These are phyloP conservation scores for Apis laboriosa DNA, from an alignment of 1,140 invertebrate species.

Conservation along the genomic window DNA sequence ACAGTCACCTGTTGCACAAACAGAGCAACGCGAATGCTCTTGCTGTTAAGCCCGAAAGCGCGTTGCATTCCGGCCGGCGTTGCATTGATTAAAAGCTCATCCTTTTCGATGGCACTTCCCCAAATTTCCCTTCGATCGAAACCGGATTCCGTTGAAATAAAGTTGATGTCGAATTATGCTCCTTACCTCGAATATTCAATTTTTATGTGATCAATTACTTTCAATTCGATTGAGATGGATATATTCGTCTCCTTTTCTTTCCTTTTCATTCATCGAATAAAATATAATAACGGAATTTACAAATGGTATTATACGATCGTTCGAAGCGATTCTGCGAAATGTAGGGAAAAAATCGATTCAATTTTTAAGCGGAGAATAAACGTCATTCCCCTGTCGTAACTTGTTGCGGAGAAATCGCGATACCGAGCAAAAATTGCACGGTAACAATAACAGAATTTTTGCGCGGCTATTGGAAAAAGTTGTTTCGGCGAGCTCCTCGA, in stretches of 20 bases:
- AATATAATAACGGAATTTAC: neutral
- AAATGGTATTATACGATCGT: neutral
- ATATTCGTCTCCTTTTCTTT: neutral
- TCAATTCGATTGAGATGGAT: too few species aligned
- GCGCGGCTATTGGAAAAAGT: neutral
- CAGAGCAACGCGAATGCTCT: constrained; percentile 50
- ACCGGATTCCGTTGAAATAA: neutral
- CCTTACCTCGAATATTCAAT: too few species aligned
- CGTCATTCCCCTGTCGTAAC: neutral
- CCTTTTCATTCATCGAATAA: neutral
- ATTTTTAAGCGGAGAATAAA: neutral
- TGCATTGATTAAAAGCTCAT: constrained; percentile 29
- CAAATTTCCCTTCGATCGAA: neutral
- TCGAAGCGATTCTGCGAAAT: neutral
- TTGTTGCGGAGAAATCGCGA: constrained; percentile 3
- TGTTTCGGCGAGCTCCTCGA: neutral
- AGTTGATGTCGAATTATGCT: too few species aligned
- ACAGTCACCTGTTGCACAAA: constrained; percentile 64
- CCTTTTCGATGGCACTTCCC: neutral
- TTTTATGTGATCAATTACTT: too few species aligned
- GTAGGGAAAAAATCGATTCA: neutral
- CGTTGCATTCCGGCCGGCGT: constrained; percentile 9
- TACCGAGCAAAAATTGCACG: neutral
- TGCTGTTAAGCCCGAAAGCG: constrained; percentile 20
- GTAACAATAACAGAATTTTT: neutral